Evolutionary conservation across 30 jellyfish, hydroid and myxozoan genomes (phyloP).

Genomic region (Nemopilema nomurai): DNA sequence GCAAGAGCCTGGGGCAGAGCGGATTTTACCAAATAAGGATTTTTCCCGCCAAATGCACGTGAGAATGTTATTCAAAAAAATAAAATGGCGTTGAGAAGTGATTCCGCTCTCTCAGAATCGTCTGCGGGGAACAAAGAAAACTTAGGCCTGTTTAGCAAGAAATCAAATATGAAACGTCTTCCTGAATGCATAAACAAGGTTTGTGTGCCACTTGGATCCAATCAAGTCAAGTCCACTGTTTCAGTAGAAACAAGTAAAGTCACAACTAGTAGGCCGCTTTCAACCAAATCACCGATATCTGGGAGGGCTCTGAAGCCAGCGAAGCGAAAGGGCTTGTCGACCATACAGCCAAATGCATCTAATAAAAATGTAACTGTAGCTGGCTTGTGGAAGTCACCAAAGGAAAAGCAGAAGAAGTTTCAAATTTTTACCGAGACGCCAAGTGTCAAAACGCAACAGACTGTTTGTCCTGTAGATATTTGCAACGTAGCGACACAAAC

Average conservation of each 20-base stretch:
- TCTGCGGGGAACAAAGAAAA: constrained; percentile 39
- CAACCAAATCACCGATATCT: constrained; percentile 36
- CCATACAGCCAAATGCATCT: constrained; percentile 75
- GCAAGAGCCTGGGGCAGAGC: constrained; percentile 52
- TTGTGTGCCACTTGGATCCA: constrained; percentile 18
- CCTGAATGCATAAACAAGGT: constrained; percentile 46
- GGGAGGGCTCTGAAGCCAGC: constrained; percentile 44
- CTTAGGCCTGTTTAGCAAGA: not conserved
- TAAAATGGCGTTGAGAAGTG: constrained; percentile 52
- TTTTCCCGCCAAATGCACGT: constrained; percentile 71
- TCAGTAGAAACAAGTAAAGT: constrained; percentile 8
- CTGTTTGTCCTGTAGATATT: not conserved
- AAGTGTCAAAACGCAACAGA: not conserved
- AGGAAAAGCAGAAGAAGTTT: constrained; percentile 37
- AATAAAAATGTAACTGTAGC: constrained; percentile 57
- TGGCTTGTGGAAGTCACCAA: constrained; percentile 10
- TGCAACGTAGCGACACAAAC: constrained; percentile 44
- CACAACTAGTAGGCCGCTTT: constrained; percentile 24
- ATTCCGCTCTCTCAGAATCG: constrained; percentile 22
- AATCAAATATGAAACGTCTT: constrained; percentile 42
- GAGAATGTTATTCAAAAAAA: constrained; percentile 37
- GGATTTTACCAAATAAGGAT: constrained; percentile 40
- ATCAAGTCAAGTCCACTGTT: not conserved
- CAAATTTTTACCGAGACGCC: constrained; percentile 32
- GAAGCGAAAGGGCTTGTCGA: constrained; percentile 79